Evolutionary conservation across 2,797 vertebrate species (phyloP), one percentile per base, ranked within the genome.

Genomic region (Enteromius radiatus): DNA sequence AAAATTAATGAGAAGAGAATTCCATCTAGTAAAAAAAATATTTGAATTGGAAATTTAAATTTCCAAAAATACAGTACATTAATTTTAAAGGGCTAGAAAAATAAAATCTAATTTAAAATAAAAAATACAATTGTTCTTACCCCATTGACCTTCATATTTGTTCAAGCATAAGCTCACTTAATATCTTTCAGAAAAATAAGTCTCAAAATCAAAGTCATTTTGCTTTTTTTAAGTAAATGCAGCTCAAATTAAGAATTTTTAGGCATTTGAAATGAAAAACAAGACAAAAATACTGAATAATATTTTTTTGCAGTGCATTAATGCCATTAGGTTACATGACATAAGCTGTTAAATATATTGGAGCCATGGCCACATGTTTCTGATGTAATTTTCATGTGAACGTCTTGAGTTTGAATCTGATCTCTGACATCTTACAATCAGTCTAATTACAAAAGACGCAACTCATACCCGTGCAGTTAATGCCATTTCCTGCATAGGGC

Each of bases 401-500:
- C 26, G 1, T 68, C 38, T 43, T 47, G 15, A 45, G 12, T 61
- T 31, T 3, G 1, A 65, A 33, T 3, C 31, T 21, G 17, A 36
- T 36, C 1, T 33, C 10, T 11, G 17, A 15, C 26, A 49, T 49
- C 26, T 73, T 52, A 33, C 45, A 28, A 11, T 73, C 28, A n/a
- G 19, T 17, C 9, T 8, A 68, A 69, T 38, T 7, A 33, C 17
- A 54, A 21, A 2, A 52, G 54, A 28, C 12, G n/a, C 12, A 8
- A 19, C 56, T 79, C 19, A 33, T n/a, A 98, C 98, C 94, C 78
- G 89, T 92, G 90, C 98, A 99, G 10, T 38, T 88, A 23, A 90
- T 93, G 19, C 98, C 98, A 0, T 98, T 95, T 0, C 98, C 98
- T 83, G 95, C 93, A 0, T 97, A 98, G 73, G 95, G 92, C 7